Evolutionary conservation across 1,140 invertebrate genomes (phyloP).

Genomic region (Solenopsis invicta): DNA sequence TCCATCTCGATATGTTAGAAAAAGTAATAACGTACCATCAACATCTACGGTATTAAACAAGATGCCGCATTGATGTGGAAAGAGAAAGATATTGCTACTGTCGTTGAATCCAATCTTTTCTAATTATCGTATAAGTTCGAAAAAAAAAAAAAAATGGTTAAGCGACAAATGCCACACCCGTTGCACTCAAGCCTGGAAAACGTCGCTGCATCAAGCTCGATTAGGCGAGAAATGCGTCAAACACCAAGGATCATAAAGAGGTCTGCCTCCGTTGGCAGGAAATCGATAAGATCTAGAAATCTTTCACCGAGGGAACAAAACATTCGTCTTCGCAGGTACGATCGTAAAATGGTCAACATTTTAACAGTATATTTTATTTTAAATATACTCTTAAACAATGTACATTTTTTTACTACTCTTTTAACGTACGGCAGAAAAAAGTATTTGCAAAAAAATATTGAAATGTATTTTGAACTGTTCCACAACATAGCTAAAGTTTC

Average conservation of each 20-base stretch:
- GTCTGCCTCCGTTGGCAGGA: not conserved
- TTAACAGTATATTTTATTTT: no score
- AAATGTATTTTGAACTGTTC: no score
- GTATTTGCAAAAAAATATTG: no score
- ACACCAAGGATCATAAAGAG: not conserved
- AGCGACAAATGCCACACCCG: constrained; percentile 1
- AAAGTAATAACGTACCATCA: not conserved
- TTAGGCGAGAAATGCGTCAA: not conserved
- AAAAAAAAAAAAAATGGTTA: constrained; percentile 23
- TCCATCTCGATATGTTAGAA: not conserved
- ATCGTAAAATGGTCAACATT: not conserved
- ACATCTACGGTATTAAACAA: not conserved
- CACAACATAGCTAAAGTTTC: no score
- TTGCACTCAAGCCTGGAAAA: not conserved
- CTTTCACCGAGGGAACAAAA: not conserved
- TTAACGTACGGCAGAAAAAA: no score
- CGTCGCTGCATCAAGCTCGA: not conserved
- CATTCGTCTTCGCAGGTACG: constrained; percentile 21
- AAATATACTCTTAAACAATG: no score
- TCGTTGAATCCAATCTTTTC: not conserved
- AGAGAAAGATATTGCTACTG: not conserved
- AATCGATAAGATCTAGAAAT: not conserved
- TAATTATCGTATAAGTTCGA: not conserved
- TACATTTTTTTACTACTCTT: no score
- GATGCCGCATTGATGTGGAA: not conserved